Evolutionary conservation across 2,888 invertebrate species (phyloP).

Genomic region (Dugesia japonica): DNA sequence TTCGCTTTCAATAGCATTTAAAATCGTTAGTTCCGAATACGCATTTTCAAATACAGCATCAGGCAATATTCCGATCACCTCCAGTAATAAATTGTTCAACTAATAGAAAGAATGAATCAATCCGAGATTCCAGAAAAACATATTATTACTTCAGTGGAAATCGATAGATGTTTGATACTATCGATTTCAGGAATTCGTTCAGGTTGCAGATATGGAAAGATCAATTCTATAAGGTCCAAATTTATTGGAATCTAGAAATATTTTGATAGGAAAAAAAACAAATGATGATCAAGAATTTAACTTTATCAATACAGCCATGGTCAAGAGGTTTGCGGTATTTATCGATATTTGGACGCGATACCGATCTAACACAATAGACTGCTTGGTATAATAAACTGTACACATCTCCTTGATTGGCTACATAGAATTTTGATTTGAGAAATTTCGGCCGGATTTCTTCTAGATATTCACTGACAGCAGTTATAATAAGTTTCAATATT

Average conservation of each 20-base stretch:
- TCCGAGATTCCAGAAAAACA: too few relatives aligned
- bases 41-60: background rate
- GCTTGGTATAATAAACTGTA: background rate
- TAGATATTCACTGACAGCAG: background rate
- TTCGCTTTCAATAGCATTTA: background rate
- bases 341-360: background rate
- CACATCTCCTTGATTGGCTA: background rate
- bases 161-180: constrained; percentile 22
- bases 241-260: background rate
- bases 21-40: background rate
- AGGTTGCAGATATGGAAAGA: background rate
- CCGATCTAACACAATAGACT: background rate
- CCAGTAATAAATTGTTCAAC: background rate
- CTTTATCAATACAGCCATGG: background rate
- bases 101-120: too few relatives aligned
- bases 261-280: background rate
- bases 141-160: constrained; percentile 10
- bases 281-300: too few relatives aligned
- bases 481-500: background rate
- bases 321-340: background rate
- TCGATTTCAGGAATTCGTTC: constrained; percentile 25
- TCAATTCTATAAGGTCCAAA: background rate
- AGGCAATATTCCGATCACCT: background rate
- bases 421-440: background rate
- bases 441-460: background rate